Evolutionary conservation across 1,140 invertebrate genomes (phyloP), one percentile per base, ranked within the genome.

Genomic region (Drepana arcuata): DNA sequence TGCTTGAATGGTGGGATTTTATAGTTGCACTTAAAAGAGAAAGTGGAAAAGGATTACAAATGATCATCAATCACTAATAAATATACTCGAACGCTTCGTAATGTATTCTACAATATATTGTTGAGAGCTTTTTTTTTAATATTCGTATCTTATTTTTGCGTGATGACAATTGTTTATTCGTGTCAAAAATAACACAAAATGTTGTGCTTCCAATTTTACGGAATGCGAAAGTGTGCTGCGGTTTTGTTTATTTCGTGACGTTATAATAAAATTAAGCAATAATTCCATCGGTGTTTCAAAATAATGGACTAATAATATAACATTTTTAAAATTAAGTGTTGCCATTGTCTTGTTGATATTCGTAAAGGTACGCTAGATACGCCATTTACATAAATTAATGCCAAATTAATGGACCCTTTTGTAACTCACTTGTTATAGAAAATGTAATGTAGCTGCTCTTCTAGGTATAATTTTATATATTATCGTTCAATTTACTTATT

Each of bases 21-120:
- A 42, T 66, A 81, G 75, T 54, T 81, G 73, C 73, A 81, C 58
- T 67, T 81, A 31, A 81, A 81, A 65, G 65, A 78, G 31, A 58
- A 41, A 65, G 75, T 81, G 52, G 73, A 81, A 16, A 58, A 61
- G 24, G 75, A 81, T 49, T 81, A 81, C 38, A 72, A 74, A 74
- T 81, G 71, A 80, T 73, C 33, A 43, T 35, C 23, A 35, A 50
- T n/a, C n/a, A n/a, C n/a, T n/a, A 5, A 9, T 4, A 21, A 5
- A 29, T 51, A 33, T 57, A 46, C 35, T 24, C 28, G 10, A 41
- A 32, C 38, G 41, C 45, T 65, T 55, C 18, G 18, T 21, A 5
- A 21, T 21, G 9, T 4, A 4, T 21, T 21, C 9, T 21, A 21
- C 4, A 21, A 9, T 21, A 21, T 5, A 21, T 5, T 21, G 18